These are phyloP conservation scores for Ostrea edulis DNA, from an alignment of 1,140 invertebrate species.

Conservation along the genomic window DNA sequence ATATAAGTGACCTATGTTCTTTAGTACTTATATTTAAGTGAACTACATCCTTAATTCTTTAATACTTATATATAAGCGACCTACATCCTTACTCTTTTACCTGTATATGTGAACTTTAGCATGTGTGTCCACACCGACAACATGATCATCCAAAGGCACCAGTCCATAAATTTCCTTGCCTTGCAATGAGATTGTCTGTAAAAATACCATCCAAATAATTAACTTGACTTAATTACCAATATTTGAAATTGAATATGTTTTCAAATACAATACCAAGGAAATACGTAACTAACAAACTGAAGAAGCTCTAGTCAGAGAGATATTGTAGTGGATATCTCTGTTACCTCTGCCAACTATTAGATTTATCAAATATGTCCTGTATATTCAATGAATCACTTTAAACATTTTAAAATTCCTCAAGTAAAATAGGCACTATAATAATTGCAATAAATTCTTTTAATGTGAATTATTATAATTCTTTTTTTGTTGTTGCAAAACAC, in stretches of 20 bases:
- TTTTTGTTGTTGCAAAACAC: too few species aligned
- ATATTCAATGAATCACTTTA: too few species aligned
- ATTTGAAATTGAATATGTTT: too few species aligned
- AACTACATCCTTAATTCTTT: conserved; percentile 36
- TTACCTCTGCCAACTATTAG: too few species aligned
- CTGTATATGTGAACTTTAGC: conserved; percentile 59
- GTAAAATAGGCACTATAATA: too few species aligned
- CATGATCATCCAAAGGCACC: conserved; percentile 49
- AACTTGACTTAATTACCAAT: too few species aligned
- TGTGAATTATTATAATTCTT: too few species aligned
- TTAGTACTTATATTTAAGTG: too few species aligned
- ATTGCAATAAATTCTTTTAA: too few species aligned
- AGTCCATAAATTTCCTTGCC: conserved; percentile 57
- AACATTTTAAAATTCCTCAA: too few species aligned
- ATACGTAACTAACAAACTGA: not conserved
- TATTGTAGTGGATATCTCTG: not conserved
- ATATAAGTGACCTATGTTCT: not conserved
- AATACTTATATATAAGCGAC: too few species aligned
- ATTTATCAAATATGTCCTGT: too few species aligned
- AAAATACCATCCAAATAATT: not conserved
- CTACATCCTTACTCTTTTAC: conserved; percentile 54
- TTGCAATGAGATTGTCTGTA: conserved; percentile 56
- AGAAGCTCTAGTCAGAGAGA: not conserved
- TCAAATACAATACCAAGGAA: not conserved
- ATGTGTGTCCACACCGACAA: conserved; percentile 64